These are phyloP conservation scores for Heterochromis multidens DNA, from an alignment of 2,113 vertebrate genomes.

Conservation along the genomic window DNA sequence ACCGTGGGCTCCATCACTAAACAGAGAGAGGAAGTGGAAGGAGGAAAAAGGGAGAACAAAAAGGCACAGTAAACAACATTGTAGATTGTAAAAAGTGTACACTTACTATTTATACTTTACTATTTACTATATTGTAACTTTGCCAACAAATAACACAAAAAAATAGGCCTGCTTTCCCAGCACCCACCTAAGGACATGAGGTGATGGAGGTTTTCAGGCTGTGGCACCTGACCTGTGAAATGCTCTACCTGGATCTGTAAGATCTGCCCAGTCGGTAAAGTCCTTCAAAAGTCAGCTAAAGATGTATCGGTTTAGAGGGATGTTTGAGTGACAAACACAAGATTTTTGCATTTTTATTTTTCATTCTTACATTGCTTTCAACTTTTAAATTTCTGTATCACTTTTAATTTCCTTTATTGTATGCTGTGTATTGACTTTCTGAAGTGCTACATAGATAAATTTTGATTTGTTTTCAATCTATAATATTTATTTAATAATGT, in stretches of 20 bases:
- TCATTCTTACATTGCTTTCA: neutral
- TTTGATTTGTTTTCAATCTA: neutral
- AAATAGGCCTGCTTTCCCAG: neutral
- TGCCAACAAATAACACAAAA: neutral
- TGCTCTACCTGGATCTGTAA: neutral
- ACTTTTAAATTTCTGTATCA: neutral
- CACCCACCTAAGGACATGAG: neutral
- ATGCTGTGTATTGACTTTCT: neutral
- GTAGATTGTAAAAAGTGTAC: neutral
- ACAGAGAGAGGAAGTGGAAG: neutral
- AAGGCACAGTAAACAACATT: neutral
- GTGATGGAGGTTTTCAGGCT: neutral
- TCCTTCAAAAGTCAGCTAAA: neutral
- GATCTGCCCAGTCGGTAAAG: neutral
- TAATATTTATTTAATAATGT: neutral
- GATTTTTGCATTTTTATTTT: neutral
- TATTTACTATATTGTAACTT: no score
- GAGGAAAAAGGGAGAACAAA: neutral
- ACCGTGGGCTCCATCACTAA: slow-evolving; percentile 81
- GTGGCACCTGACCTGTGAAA: neutral
- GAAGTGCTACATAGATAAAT: neutral
- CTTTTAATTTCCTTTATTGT: neutral
- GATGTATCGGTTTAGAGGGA: neutral
- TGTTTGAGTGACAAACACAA: neutral
- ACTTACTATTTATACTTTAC: no score